Evolutionary conservation across 1,140 invertebrate genomes (phyloP).

Genomic region (Zaprionus vittiger): DNA sequence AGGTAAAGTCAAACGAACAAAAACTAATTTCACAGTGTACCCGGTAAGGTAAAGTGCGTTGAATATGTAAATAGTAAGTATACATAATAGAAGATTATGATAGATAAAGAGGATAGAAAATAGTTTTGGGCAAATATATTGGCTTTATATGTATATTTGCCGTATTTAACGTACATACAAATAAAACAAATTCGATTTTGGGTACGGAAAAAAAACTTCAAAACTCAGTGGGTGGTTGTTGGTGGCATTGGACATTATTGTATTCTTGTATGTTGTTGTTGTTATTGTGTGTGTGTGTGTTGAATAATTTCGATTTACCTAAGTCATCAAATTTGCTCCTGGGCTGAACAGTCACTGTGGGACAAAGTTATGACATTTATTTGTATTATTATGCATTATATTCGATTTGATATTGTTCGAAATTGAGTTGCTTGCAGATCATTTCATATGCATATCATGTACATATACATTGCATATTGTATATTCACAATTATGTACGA

Average conservation of each 20-base stretch:
- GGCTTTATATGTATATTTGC: conserved; percentile 21
- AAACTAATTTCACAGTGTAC: conserved; percentile 54
- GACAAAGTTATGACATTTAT: conserved; percentile 80
- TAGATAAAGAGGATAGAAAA: conserved; percentile 20
- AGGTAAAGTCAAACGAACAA: conserved; percentile 30
- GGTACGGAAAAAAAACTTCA: conserved; percentile 51
- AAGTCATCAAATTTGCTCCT: conserved; percentile 90
- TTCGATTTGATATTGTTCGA: conserved; percentile 52
- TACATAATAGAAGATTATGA: conserved; percentile 22
- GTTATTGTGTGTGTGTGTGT: conserved; percentile 35
- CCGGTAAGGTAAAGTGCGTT: conserved; percentile 45
- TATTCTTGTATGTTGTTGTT: conserved; percentile 28
- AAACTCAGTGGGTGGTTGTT: conserved; percentile 52
- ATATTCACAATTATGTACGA: background rate
- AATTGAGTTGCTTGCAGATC: conserved; percentile 49
- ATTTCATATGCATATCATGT: conserved; percentile 31
- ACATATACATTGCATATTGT: background rate
- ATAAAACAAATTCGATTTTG: conserved; percentile 51
- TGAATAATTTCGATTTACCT: conserved; percentile 86
- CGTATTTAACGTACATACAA: conserved; percentile 52
- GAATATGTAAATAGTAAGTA: conserved; percentile 12
- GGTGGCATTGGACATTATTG: conserved; percentile 27
- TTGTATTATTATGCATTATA: conserved; percentile 75
- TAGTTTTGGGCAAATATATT: conserved; percentile 27
- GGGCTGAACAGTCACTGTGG: conserved; percentile 89